Base-by-base conservation (phyloP, 1,140 invertebrate genomes). In the Chelonus insularis region DNA sequence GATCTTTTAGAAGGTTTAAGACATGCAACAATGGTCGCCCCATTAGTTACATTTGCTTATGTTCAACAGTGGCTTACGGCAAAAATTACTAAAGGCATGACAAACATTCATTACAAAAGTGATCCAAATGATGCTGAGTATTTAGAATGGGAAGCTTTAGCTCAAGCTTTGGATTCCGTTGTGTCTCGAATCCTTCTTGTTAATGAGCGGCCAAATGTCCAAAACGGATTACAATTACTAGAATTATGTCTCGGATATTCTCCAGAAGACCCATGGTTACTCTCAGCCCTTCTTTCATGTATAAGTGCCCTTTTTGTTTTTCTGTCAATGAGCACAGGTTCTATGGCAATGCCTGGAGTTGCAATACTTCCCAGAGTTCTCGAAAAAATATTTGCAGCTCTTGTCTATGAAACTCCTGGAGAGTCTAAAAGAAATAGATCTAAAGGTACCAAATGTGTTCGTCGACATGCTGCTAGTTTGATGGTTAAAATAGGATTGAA, bases 261-360 rank as follows among this genome's bases (percentile, higher is more conserved):
- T 52, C 92, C 91, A 0, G 83, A 84, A 14, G 88, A 92, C 79
- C 87, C 92, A 9, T 81, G 93, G 45, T 84, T 95, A 20, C 77
- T 94, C 9, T 95, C 93, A 0, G 86, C 89, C 48, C 74, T 95
- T 34, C 79, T 97, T 1, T 96, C 94, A 0, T 93, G 93, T 74
- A 91, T 96, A 58, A 96, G 94, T 12, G 90, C 92, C 0, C 82
- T 97, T 0, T 95, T 96, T 74, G 90, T 95, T 7, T 96, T 95
- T 75, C 82, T 96, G 12, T 92, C 89, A 68, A 93, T 90, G 86
- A 90, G 91, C 1, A 90, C 90, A 12, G 89, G 91, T 65, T 89
- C 91, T 56, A 86, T 91, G 71, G 85, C 87, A 1, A 88, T 86
- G 75, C 88, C 84, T 8, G 89, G 89, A 0, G 88, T 88, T 0